Evolutionary conservation across 2,888 invertebrate genomes (phyloP), one percentile per base, ranked within the genome.

Genomic region (Amiota communis): DNA sequence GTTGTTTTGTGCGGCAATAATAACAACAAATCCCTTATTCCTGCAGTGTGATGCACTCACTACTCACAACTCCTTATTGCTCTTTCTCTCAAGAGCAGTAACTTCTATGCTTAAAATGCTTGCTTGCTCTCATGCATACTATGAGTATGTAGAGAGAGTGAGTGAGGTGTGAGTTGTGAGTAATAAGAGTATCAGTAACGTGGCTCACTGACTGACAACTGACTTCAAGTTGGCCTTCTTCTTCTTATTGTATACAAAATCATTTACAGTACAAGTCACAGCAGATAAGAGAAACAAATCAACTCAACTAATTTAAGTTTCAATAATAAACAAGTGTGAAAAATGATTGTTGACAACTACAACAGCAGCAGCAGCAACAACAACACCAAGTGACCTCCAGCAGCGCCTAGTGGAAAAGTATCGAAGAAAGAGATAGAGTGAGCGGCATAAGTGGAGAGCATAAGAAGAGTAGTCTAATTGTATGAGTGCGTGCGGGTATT

Each of bases 341-440:
- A 65, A 47, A 57, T 36, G 15, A 46, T n/a, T 10, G 17, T 15
- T 15, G 17, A 57, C 57, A 4, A 57, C 57, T 10, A 51, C 70
- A 71, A 23, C 11, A 53, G 56, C 73, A 81, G 77, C 85, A 71
- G 13, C 11, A 53, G 56, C 73, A 81, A 77, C 85, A 85, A 86
- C 82, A 83, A 83, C 79, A 84, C 80, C 80, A 79, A 81, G 79
- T 85, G 83, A 83, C 83, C 86, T 83, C 81, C 81, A 81, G 83
- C 83, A 59, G 81, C 75, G 72, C 64, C 8, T 57, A 36, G 8
- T 70, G 81, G 75, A 73, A 85, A 85, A 81, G 81, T 78, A 77
- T 77, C 75, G 76, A 73, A 77, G 72, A 75, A 75, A 74, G 36
- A 11, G 13, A 36, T 2, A 36, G 36, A 36, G 36, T 6, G 74